Conservation (phyloP, 2,113 vertebrate genomes). For the Chascanopsetta lugubris region DNA sequence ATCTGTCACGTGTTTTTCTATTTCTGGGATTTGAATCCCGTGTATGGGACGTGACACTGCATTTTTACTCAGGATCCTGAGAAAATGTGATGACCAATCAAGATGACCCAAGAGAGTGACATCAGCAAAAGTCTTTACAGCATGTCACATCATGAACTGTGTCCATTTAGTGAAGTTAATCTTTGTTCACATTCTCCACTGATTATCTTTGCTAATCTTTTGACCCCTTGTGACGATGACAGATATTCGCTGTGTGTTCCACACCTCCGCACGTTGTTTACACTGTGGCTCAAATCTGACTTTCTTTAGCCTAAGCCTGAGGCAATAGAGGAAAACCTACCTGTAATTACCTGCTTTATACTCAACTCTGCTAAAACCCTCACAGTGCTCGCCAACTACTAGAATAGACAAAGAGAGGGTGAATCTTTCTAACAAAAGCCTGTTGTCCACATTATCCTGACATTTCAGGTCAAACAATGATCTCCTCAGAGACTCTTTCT, state of each 20-base stretch:
- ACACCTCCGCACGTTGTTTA: constrained; percentile 60
- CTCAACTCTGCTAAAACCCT: constrained; percentile 18
- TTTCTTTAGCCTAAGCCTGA: constrained; percentile 52
- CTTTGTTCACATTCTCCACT: constrained; percentile 30
- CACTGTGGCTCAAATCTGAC: constrained; percentile 42
- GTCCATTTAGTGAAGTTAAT: constrained; percentile 43
- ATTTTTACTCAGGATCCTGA: constrained; percentile 17
- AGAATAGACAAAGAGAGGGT: constrained; percentile 56
- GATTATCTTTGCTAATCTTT: constrained; percentile 37
- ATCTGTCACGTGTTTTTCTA: constrained; percentile 28
- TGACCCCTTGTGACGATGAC: constrained; percentile 29
- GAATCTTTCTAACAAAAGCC: constrained; percentile 53
- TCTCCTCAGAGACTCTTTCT: constrained; percentile 47
- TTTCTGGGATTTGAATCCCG: constrained; percentile 20
- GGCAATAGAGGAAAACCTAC: constrained; percentile 46
- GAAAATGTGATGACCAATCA: constrained; percentile 32
- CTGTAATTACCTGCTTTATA: constrained; percentile 55
- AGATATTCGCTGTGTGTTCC: constrained; percentile 30
- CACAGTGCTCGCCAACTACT: constrained; percentile 4
- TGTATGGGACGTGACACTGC: constrained; percentile 11
- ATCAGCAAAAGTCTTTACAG: constrained; percentile 24
- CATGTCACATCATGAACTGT: constrained; percentile 19
- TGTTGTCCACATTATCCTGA: constrained; percentile 47
- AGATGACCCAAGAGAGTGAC: constrained; percentile 24
- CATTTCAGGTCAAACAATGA: constrained; percentile 63